These are phyloP conservation scores for Aurelia sp. DNA, from an alignment of 30 jellyfish, hydroid and myxozoan species.

Conservation along the genomic window DNA sequence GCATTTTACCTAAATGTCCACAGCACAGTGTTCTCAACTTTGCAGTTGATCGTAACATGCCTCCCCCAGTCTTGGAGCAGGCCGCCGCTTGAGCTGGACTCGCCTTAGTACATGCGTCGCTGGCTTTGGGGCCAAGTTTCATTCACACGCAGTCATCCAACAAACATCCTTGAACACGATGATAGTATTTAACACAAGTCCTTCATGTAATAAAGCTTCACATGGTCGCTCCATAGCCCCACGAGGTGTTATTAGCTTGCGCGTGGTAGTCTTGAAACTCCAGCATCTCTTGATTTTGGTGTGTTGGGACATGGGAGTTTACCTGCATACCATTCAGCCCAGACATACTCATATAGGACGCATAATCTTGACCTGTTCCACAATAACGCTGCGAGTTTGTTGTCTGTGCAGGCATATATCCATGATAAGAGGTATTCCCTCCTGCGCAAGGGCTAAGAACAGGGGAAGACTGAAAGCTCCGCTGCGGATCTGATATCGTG, in stretches of 20 bases:
- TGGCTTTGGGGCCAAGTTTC: not conserved
- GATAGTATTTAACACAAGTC: not conserved
- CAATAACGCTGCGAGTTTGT: slow-evolving; percentile 75
- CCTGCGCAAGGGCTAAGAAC: slow-evolving; percentile 97
- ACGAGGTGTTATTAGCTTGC: slow-evolving; percentile 76
- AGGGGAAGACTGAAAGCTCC: slow-evolving; percentile 92
- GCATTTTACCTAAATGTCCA: too few species aligned
- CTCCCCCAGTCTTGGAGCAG: too few species aligned
- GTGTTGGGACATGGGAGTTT: slow-evolving; percentile 77
- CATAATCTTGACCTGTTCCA: slow-evolving; percentile 78
- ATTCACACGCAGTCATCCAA: slow-evolving; percentile 8
- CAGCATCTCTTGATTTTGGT: slow-evolving; percentile 62
- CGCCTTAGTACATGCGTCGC: too few species aligned
- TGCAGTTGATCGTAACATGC: too few species aligned
- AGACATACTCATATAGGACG: slow-evolving; percentile 85
- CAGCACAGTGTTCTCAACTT: too few species aligned
- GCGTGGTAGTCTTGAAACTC: slow-evolving; percentile 82
- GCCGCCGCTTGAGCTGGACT: too few species aligned
- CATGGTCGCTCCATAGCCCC: slow-evolving; percentile 91
- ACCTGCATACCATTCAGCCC: slow-evolving; percentile 74
- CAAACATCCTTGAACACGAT: slow-evolving; percentile 2
- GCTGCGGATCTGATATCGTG: slow-evolving; percentile 60
- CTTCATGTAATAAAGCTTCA: slow-evolving; percentile 8
- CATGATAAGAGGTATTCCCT: slow-evolving; percentile 72
- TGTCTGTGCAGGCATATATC: slow-evolving; percentile 74